Percentiles rank a stretch among this genome's conserved stretches.
Evolutionary conservation across 1,140 invertebrate species (phyloP).

Genomic region (Bombus waltoni): DNA sequence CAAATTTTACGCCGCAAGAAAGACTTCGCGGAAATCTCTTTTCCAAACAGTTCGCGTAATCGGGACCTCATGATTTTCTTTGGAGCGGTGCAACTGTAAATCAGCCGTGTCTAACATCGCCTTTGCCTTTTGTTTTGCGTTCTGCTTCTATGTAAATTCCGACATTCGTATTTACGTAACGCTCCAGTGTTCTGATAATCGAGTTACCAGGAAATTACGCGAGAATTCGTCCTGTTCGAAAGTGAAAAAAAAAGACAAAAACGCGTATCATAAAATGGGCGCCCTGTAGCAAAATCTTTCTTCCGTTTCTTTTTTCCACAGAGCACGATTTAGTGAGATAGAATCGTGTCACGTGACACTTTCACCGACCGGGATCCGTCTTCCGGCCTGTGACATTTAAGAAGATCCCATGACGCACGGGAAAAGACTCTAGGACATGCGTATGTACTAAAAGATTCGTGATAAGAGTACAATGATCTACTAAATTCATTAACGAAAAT

Average conservation of each 20-base stretch:
- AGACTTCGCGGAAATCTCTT: background rate
- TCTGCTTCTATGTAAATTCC: background rate
- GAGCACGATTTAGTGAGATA: slow-evolving; percentile 1
- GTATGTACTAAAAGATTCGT: no score
- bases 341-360: slow-evolving; percentile 35
- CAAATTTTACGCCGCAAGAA: slow-evolving; percentile 24
- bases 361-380: slow-evolving; percentile 28
- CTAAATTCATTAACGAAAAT: background rate
- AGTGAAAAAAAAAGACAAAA: background rate
- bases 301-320: background rate
- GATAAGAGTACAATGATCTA: background rate
- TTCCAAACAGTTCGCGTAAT: background rate
- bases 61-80: background rate
- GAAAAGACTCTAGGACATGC: accelerated
- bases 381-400: background rate
- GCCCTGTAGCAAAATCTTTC: background rate
- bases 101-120: background rate
- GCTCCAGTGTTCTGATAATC: background rate
- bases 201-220: background rate
- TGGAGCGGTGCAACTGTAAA: background rate
- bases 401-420: background rate
- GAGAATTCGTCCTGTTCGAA: background rate
- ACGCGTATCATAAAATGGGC: background rate
- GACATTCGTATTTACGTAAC: background rate
- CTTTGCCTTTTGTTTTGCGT: background rate